These are phyloP conservation scores for Strigamia maritima DNA, from an alignment of 2,888 invertebrate species.

Conservation along the genomic window DNA sequence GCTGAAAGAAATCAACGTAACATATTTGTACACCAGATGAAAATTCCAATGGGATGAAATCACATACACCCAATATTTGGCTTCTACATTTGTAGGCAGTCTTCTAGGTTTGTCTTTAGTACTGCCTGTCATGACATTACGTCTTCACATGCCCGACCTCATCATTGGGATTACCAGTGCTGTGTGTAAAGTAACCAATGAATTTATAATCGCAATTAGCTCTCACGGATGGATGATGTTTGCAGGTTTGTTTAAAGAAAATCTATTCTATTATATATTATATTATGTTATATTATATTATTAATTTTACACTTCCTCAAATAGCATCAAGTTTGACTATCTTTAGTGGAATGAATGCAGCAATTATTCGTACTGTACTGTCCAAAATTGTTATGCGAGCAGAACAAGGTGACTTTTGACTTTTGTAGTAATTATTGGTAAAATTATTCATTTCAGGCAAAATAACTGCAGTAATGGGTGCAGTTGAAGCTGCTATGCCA, in stretches of 20 bases:
- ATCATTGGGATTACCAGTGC: background rate
- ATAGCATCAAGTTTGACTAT: background rate
- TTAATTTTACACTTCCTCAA: no score
- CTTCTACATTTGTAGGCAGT: background rate
- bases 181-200: background rate
- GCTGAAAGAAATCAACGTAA: background rate
- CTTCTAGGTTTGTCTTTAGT: background rate
- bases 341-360: background rate
- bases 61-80: background rate
- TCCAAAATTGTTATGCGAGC: background rate
- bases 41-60: background rate
- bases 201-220: background rate
- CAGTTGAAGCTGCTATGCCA: conserved; percentile 63
- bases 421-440: background rate
- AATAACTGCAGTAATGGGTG: conserved; percentile 66
- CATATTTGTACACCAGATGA: background rate
- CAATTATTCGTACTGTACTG: background rate
- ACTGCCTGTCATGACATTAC: background rate
- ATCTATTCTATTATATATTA: background rate
- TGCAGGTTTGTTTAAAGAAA: background rate
- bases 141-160: background rate
- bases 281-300: no score
- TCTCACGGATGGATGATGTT: background rate
- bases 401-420: background rate
- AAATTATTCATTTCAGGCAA: conserved; percentile 56